Conservation (phyloP, 2,888 invertebrate genomes). For the Mythimna impura region DNA sequence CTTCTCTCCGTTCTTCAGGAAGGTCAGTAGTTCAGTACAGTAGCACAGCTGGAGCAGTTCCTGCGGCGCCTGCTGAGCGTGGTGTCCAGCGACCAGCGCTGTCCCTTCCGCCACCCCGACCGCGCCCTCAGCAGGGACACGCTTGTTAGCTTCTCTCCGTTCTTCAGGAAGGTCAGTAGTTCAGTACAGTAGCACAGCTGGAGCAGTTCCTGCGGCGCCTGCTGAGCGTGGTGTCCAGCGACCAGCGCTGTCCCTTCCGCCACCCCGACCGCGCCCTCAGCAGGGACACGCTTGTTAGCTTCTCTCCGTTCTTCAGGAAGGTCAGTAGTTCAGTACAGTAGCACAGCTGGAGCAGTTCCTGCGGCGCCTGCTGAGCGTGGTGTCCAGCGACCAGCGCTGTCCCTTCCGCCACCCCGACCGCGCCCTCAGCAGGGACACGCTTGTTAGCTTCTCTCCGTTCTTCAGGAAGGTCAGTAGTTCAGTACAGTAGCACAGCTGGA, state of each 20-base stretch:
- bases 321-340: constrained; percentile 61
- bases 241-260: constrained; percentile 93
- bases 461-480: constrained; percentile 91
- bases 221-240: constrained; percentile 92
- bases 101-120: constrained; percentile 91
- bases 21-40: constrained; percentile 76
- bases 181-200: constrained; percentile 81
- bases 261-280: constrained; percentile 89
- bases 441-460: constrained; percentile 95
- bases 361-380: constrained; percentile 93
- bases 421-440: constrained; percentile 92
- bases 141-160: constrained; percentile 94
- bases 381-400: constrained; percentile 93
- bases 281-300: constrained; percentile 93
- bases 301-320: constrained; percentile 96
- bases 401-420: constrained; percentile 90
- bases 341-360: constrained; percentile 93
- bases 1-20: constrained; percentile 96
- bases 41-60: constrained; percentile 92
- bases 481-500: constrained; percentile 89
- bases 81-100: constrained; percentile 93
- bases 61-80: constrained; percentile 93
- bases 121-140: constrained; percentile 92
- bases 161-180: constrained; percentile 92
- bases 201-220: constrained; percentile 94